Evolutionary conservation across 53 echinoderm and acorn worm genomes (phyloP).

Genomic region (Holothuria leucospilota): DNA sequence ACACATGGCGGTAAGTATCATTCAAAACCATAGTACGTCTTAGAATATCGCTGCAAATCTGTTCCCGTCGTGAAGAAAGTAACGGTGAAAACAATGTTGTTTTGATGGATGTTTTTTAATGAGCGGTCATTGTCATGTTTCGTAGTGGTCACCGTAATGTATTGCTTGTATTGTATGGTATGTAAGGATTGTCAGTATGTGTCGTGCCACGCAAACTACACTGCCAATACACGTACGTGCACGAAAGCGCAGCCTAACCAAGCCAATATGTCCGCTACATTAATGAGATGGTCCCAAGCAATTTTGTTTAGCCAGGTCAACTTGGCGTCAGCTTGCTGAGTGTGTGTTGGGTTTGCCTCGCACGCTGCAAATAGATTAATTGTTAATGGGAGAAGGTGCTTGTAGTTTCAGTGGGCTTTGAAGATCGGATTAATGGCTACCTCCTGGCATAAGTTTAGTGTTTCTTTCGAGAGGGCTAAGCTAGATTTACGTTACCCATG

Average conservation of each 20-base stretch:
- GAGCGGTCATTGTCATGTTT: slow-evolving; percentile 54
- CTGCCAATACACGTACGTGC: not conserved
- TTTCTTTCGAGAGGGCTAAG: too few relatives aligned
- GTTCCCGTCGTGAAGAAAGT: too few relatives aligned
- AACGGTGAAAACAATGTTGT: not conserved
- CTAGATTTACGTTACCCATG: too few relatives aligned
- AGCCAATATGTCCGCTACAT: slow-evolving; percentile 47
- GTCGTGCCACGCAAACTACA: slow-evolving; percentile 20
- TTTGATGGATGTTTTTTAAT: slow-evolving; percentile 36
- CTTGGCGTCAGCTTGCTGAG: slow-evolving; percentile 29
- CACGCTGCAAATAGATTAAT: slow-evolving; percentile 25
- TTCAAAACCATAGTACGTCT: not conserved
- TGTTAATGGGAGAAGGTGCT: slow-evolving; percentile 29
- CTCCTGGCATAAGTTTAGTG: too few relatives aligned
- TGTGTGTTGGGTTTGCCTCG: not conserved
- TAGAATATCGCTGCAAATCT: too few relatives aligned
- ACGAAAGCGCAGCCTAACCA: slow-evolving; percentile 35
- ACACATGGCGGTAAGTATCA: slow-evolving; percentile 50
- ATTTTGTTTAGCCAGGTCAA: slow-evolving; percentile 33
- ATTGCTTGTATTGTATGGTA: slow-evolving; percentile 28
- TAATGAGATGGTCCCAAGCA: slow-evolving; percentile 34
- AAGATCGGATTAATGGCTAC: too few relatives aligned
- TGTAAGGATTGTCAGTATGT: slow-evolving; percentile 39
- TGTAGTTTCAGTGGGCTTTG: not conserved
- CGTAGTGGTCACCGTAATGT: slow-evolving; percentile 52